A percentile compares a stretch with the other conserved stretches of the same genome.
These are phyloP conservation scores for honey bee (Apis mellifera) DNA, from an alignment of 1,140 invertebrate species.

Conservation along the genomic window DNA sequence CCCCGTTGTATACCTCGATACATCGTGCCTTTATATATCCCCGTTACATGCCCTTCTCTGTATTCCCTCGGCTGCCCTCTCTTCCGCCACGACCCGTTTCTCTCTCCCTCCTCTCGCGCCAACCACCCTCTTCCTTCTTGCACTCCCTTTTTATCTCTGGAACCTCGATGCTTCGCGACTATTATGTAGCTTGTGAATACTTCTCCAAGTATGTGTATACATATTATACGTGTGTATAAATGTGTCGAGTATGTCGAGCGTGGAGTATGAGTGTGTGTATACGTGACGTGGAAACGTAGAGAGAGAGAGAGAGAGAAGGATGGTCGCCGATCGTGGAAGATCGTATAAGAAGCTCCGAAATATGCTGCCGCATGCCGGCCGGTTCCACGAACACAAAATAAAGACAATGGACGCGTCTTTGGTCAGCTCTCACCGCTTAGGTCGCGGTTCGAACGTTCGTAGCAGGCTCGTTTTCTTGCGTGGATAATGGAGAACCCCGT, in stretches of 20 bases:
- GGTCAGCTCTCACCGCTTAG: slow-evolving; percentile 33
- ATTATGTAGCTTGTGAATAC: background rate
- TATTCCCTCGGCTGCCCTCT: slow-evolving; percentile 45
- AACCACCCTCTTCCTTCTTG: background rate
- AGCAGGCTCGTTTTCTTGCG: slow-evolving; percentile 2
- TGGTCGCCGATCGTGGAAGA: background rate
- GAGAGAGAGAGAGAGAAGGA: slow-evolving; percentile 4
- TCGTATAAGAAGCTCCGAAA: slow-evolving; percentile 61
- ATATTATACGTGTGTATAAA: background rate
- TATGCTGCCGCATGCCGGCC: slow-evolving; percentile 55
- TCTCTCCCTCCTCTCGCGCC: background rate
- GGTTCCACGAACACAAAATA: slow-evolving; percentile 61
- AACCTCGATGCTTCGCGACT: slow-evolving; percentile 9
- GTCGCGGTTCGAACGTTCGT: slow-evolving; percentile 36
- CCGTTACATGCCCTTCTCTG: slow-evolving; percentile 63
- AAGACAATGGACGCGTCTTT: slow-evolving; percentile 62
- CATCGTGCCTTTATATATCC: slow-evolving; percentile 63
- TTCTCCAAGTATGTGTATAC: background rate
- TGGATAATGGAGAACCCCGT: background rate
- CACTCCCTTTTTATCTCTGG: slow-evolving; percentile 25
- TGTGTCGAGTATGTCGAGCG: background rate
- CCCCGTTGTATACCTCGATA: slow-evolving; percentile 67
- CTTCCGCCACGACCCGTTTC: slow-evolving; percentile 23
- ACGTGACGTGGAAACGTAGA: slow-evolving; percentile 10
- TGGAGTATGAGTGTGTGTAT: background rate